These are phyloP conservation scores for Caenorhabditis remanei DNA, from an alignment of 1,140 invertebrate genomes.

Conservation along the genomic window DNA sequence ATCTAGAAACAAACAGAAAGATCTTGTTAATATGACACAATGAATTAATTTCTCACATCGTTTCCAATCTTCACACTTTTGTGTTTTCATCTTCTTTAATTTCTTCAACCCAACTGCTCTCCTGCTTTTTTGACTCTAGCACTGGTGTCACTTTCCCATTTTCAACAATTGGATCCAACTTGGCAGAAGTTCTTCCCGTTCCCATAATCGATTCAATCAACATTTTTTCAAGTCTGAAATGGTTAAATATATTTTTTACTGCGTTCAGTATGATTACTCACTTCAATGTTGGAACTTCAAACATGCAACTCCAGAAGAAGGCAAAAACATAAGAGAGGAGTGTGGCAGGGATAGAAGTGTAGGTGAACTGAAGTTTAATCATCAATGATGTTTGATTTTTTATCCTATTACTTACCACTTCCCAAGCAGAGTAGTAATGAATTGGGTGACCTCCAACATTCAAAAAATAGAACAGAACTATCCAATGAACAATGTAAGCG, in stretches of 20 bases:
- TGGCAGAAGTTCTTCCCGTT: not conserved
- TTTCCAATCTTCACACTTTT: slow-evolving; percentile 5
- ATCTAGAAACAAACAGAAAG: not conserved
- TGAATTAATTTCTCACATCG: not conserved
- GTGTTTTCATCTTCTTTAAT: slow-evolving; percentile 21
- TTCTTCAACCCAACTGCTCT: slow-evolving; percentile 13
- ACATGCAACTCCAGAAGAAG: slow-evolving; percentile 37
- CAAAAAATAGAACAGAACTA: slow-evolving; percentile 42
- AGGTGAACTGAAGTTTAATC: slow-evolving; percentile 1
- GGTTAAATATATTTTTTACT: not conserved
- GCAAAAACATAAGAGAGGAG: slow-evolving; percentile 13
- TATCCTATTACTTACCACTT: slow-evolving; percentile 31
- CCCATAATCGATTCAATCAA: slow-evolving; percentile 14
- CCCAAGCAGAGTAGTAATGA: slow-evolving; percentile 45
- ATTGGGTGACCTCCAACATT: slow-evolving; percentile 42
- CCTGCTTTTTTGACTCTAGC: not conserved
- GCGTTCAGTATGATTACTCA: not conserved
- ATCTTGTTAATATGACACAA: not conserved
- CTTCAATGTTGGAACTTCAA: slow-evolving; percentile 36
- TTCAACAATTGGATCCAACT: not conserved
- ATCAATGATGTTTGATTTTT: not conserved
- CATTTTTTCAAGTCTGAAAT: slow-evolving; percentile 33
- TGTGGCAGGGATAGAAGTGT: slow-evolving; percentile 21
- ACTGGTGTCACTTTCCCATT: not conserved
- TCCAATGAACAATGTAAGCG: slow-evolving; percentile 51